phyloP scores from a whole-genome alignment of 2,888 invertebrate species.

The Cancer borealis region DNA sequence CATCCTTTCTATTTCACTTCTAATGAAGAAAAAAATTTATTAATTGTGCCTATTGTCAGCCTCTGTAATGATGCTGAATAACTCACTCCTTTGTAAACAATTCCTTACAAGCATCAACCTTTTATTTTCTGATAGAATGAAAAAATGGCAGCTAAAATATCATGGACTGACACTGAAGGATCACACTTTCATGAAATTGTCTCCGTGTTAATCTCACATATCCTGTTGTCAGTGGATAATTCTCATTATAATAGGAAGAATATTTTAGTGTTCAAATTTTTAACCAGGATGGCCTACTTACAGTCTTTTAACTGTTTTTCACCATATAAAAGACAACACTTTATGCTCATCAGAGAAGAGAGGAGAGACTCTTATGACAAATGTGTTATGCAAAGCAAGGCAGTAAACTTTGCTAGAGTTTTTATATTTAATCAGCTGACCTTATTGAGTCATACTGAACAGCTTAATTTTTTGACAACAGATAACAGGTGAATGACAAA shows the following conservation, averaged over 20 bases:
- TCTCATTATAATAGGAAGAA: neutral
- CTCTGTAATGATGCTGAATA: neutral
- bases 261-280: too few species aligned
- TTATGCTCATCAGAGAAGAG: neutral
- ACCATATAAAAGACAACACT: too few species aligned
- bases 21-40: neutral
- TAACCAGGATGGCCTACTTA: too few species aligned
- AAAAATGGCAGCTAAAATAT: neutral
- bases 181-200: neutral
- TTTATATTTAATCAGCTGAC: neutral
- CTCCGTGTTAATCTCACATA: neutral
- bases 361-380: neutral
- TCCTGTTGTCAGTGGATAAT: neutral
- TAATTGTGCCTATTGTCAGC: neutral
- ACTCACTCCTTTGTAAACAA: neutral
- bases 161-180: neutral
- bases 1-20: neutral
- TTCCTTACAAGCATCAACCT: neutral
- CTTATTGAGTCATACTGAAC: neutral
- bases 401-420: neutral
- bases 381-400: neutral
- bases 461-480: neutral
- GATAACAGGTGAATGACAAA: conserved; percentile 18
- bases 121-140: neutral
- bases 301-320: too few species aligned